phyloP scores from a whole-genome alignment of 2,888 invertebrate genomes.

The Rotaria socialis region DNA sequence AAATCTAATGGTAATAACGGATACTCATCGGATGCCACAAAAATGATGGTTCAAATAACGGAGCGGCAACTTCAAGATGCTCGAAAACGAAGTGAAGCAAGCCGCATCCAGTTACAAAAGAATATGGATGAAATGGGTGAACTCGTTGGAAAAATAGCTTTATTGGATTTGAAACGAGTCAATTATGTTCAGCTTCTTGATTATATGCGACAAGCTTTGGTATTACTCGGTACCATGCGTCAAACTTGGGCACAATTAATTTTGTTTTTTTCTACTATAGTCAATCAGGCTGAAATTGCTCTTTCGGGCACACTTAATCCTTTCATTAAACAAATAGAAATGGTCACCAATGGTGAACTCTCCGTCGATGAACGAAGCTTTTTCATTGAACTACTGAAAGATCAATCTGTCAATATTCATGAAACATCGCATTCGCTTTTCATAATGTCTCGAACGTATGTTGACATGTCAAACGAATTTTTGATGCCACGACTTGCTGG shows the following conservation, averaged over 20 bases:
- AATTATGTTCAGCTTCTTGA: not conserved
- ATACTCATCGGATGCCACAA: not conserved
- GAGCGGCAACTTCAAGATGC: not conserved
- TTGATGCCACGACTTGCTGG: not conserved
- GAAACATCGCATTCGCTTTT: not conserved
- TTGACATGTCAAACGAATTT: not conserved
- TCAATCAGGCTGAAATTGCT: constrained; percentile 15
- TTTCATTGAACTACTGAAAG: not conserved
- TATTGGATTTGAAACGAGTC: not conserved
- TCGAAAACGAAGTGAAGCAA: not conserved
- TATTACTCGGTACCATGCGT: not conserved
- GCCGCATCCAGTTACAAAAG: not conserved
- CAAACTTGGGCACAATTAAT: not conserved
- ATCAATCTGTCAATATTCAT: not conserved
- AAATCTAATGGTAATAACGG: not conserved
- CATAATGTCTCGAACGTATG: constrained; percentile 8
- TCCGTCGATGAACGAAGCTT: not conserved
- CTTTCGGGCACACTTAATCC: not conserved
- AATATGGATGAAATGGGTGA: not conserved
- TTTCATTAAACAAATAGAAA: not conserved
- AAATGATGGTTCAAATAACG: not conserved
- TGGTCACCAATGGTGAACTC: not conserved
- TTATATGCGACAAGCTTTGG: not conserved
- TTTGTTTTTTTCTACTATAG: not conserved
- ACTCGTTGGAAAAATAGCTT: not conserved